These are phyloP conservation scores for Polymixis lichenea DNA, from an alignment of 2,888 invertebrate genomes.

Conservation along the genomic window DNA sequence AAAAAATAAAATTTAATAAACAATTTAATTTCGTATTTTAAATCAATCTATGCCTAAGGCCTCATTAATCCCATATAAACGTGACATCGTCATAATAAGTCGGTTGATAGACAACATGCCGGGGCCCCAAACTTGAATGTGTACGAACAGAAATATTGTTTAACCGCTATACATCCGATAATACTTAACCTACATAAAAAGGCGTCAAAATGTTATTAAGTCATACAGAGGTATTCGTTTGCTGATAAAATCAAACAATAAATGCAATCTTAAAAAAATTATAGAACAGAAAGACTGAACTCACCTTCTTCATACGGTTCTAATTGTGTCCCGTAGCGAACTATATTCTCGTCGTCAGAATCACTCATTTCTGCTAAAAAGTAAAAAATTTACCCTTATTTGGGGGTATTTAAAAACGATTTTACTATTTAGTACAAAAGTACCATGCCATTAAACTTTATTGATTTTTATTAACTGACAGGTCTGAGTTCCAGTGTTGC, in stretches of 20 bases:
- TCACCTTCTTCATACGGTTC: conserved; percentile 96
- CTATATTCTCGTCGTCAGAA: conserved; percentile 92
- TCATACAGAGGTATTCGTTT: neutral
- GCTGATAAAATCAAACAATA: neutral
- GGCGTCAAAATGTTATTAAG: neutral
- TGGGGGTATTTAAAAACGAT: conserved; percentile 10
- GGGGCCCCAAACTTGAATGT: neutral
- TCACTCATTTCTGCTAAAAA: conserved; percentile 72
- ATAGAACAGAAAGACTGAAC: conserved; percentile 12
- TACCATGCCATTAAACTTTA: neutral
- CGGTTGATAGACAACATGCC: neutral
- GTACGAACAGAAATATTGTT: too few species aligned
- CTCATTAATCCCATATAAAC: neutral
- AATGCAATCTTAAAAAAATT: neutral
- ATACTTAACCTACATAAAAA: conserved; percentile 2
- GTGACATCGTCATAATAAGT: neutral
- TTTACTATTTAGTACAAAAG: neutral
- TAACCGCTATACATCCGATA: neutral
- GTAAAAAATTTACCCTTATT: conserved; percentile 17
- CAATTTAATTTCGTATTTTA: neutral
- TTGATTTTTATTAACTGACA: neutral
- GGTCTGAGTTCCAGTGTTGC: too few species aligned
- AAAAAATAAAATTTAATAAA: neutral
- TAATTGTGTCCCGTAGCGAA: conserved; percentile 95
- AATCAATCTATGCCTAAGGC: neutral